These are phyloP conservation scores for Polydesmus complanatus DNA, from an alignment of 2,888 invertebrate species.

Conservation along the genomic window DNA sequence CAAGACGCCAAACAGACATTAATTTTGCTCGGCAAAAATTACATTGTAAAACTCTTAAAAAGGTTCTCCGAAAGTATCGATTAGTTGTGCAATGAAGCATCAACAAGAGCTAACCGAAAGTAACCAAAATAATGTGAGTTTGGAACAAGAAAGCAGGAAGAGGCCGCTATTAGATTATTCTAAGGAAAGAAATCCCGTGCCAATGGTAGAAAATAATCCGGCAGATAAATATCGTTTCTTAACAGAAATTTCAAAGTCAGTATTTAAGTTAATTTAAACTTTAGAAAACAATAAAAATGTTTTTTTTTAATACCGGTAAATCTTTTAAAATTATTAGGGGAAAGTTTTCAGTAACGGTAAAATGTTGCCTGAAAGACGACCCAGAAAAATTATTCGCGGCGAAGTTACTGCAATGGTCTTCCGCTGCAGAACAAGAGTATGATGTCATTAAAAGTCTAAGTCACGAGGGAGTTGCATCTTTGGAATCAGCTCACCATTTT, in stretches of 20 bases:
- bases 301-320: background rate
- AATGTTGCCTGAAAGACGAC: constrained; percentile 49
- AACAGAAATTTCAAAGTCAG: constrained; percentile 57
- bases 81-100: constrained; percentile 69
- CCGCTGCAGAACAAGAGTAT: constrained; percentile 47
- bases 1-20: background rate
- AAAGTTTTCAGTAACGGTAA: constrained; percentile 70
- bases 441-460: constrained; percentile 64
- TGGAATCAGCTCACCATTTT: constrained; percentile 50
- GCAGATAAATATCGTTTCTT: constrained; percentile 69
- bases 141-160: constrained; percentile 42
- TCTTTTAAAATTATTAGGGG: constrained; percentile 42
- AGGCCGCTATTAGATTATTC: constrained; percentile 55
- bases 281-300: background rate
- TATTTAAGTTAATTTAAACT: constrained; percentile 6
- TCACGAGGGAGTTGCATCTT: constrained; percentile 68
- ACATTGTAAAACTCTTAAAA: constrained; percentile 6
- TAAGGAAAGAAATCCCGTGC: constrained; percentile 56
- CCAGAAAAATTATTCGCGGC: constrained; percentile 63
- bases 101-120: constrained; percentile 67
- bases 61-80: constrained; percentile 55
- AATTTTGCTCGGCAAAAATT: background rate
- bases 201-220: constrained; percentile 47
- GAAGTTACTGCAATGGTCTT: constrained; percentile 50
- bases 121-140: background rate